Evolutionary conservation across 2,888 invertebrate species (phyloP).

Genomic region (Tetranychus truncatus): DNA sequence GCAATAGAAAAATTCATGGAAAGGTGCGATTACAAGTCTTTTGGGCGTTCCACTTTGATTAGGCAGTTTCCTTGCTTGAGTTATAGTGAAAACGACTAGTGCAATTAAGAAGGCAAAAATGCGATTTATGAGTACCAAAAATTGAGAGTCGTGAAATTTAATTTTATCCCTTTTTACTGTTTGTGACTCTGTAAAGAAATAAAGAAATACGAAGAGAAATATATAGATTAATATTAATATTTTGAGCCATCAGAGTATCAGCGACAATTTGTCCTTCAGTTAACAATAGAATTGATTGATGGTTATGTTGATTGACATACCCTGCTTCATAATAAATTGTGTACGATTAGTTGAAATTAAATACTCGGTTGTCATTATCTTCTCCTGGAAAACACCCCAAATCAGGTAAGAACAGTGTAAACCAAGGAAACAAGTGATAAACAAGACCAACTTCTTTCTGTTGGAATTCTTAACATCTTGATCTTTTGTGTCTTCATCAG

Average conservation of each 20-base stretch:
- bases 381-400: constrained; percentile 93
- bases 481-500: background rate
- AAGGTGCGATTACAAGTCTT: constrained; percentile 52
- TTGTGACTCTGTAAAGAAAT: background rate
- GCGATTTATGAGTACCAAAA: constrained; percentile 86
- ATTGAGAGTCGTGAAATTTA: constrained; percentile 76
- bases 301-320: background rate
- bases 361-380: constrained; percentile 65
- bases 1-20: constrained; percentile 85
- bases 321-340: background rate
- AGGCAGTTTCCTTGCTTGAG: background rate
- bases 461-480: background rate
- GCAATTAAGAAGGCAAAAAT: constrained; percentile 62
- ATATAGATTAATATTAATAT: background rate
- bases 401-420: constrained; percentile 75
- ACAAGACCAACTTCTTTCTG: constrained; percentile 30
- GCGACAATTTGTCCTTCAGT: background rate
- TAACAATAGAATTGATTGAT: constrained; percentile 9
- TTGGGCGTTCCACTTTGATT: constrained; percentile 9
- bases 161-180: background rate
- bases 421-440: constrained; percentile 63
- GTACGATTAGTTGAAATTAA: constrained; percentile 7
- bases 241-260: background rate
- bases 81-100: constrained; percentile 25
- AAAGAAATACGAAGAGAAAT: background rate